These are phyloP conservation scores for Cataglyphis albicans DNA, from an alignment of 2,888 invertebrate species.

Conservation along the genomic window DNA sequence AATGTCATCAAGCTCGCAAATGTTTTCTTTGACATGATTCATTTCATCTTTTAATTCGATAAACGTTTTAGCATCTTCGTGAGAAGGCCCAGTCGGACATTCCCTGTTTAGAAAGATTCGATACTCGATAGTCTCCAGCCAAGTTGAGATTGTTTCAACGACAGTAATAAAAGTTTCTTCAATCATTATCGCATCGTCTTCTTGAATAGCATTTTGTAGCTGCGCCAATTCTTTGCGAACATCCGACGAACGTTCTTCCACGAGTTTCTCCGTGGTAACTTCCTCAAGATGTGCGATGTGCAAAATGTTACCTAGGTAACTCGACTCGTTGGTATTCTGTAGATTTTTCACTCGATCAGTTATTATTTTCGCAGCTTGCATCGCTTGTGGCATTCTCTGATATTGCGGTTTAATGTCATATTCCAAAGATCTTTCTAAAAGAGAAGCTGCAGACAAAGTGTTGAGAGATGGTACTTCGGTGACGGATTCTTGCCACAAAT, in stretches of 20 bases:
- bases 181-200: constrained; percentile 87
- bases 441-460: constrained; percentile 67
- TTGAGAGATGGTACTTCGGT: not conserved
- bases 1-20: constrained; percentile 89
- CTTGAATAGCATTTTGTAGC: constrained; percentile 88
- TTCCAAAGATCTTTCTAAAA: constrained; percentile 78
- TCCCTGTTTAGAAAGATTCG: constrained; percentile 89
- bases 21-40: constrained; percentile 89
- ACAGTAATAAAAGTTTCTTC: constrained; percentile 91
- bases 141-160: constrained; percentile 93
- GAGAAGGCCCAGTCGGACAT: constrained; percentile 74
- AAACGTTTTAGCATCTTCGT: constrained; percentile 83
- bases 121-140: constrained; percentile 95
- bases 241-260: constrained; percentile 87
- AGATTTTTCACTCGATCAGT: constrained; percentile 87
- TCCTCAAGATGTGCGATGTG: constrained; percentile 89
- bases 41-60: constrained; percentile 90
- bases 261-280: constrained; percentile 86
- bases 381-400: constrained; percentile 86
- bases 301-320: constrained; percentile 88
- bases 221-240: constrained; percentile 89
- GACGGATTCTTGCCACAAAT: constrained; percentile 23
- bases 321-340: constrained; percentile 87
- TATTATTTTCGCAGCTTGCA: constrained; percentile 87
- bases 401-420: constrained; percentile 75